phyloP scores from a whole-genome alignment of 2,888 invertebrate species.

The Lithodes maja region DNA sequence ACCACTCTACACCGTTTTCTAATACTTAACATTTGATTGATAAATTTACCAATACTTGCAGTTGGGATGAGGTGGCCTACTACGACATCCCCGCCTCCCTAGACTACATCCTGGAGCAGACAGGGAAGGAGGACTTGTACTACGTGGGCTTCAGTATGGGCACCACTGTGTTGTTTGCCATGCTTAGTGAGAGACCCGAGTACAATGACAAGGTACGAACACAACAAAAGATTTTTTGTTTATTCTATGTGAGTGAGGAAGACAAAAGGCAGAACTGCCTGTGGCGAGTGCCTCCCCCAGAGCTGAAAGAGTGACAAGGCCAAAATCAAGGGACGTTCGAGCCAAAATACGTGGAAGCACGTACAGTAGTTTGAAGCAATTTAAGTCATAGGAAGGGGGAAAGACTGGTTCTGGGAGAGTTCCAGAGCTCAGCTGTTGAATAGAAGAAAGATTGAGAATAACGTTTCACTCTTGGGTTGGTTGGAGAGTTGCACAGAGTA shows the following conservation, averaged over 20 bases:
- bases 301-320: no score
- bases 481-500: no score
- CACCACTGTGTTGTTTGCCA: slow-evolving; percentile 72
- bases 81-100: slow-evolving; percentile 91
- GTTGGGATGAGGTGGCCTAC: slow-evolving; percentile 92
- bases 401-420: no score
- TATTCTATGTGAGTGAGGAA: background rate
- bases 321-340: no score
- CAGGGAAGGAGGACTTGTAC: slow-evolving; percentile 79
- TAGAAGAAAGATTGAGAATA: no score
- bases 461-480: no score
- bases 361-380: no score
- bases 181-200: slow-evolving; percentile 72
- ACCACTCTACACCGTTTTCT: background rate
- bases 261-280: no score
- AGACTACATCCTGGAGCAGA: slow-evolving; percentile 80
- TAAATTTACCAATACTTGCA: slow-evolving; percentile 74
- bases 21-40: background rate
- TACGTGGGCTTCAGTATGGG: slow-evolving; percentile 95
- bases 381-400: no score
- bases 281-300: no score
- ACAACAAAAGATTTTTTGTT: background rate
- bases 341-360: no score
- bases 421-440: no score
- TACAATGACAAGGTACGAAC: slow-evolving; percentile 72